Evolutionary conservation across 1,140 invertebrate species (phyloP), one percentile per base, ranked within the genome.

Genomic region (Drosophila subobscura): DNA sequence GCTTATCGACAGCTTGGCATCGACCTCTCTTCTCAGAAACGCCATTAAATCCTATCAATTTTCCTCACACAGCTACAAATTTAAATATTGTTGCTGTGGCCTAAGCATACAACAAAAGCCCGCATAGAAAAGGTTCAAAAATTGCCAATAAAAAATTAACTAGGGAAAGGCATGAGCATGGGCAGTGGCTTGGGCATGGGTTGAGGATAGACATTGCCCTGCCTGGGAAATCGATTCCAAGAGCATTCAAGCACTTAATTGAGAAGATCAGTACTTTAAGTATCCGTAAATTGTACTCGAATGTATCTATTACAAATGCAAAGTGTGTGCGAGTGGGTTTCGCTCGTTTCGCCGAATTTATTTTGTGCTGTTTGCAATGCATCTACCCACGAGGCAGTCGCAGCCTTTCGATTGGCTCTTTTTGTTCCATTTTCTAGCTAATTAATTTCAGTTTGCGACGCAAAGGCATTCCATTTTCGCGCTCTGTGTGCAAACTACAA

Each of bases 11-110:
- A 76, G 64, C 79, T 55, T 51, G 47, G 12, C 70, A 78, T 77
- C 54, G 54, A n/a, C 44, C 58, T 59, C 58, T 56, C 77, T 53
- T 59, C 61, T 70, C 63, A 70, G 16, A 20, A 86, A 81, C 88
- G 78, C 85, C 83, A 81, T 86, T 88, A 81, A 86, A 86, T 86
- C 81, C 83, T 81, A 86, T 86, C 83, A 86, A 86, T 86, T 86
- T 86, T 74, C 72, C 77, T 70, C 63, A 52, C 72, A 65, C 70
- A 54, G 61, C 59, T 74, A 68, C 65, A 81, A 85, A 86, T 88
- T 86, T 86, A 86, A 88, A 85, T 86, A 85, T 85, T 85, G 86
- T 86, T 86, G 70, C 74, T 77, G 54, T 57, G 72, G 73, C 81
- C 77, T 74, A 77, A 49, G 65, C 68, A 51, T 41, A 50, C 79